Conservation (phyloP, 2,888 invertebrate species). For the Junonia oenone region DNA sequence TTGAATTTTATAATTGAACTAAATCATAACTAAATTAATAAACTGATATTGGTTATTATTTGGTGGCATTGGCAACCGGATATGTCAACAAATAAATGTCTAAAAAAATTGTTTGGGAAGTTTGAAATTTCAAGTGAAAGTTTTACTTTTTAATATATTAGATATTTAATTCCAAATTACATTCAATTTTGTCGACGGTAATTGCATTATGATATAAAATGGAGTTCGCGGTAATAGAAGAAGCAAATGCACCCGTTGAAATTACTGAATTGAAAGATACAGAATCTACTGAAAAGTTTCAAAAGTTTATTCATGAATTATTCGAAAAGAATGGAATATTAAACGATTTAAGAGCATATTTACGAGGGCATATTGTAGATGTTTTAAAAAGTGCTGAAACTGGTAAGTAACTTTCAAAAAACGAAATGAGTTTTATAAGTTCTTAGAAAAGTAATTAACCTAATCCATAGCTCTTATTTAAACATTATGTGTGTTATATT, state of each 20-base stretch:
- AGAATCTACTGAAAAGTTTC: conserved; percentile 73
- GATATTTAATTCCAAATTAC: too few relatives aligned
- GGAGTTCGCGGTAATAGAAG: conserved; percentile 37
- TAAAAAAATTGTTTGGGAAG: conserved; percentile 49
- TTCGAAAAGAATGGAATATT: conserved; percentile 82
- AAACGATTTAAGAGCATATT: conserved; percentile 77
- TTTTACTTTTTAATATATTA: conserved; percentile 32
- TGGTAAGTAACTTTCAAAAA: conserved; percentile 41
- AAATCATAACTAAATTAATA: too few relatives aligned
- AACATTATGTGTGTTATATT: too few relatives aligned
- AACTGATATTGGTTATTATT: conserved; percentile 1
- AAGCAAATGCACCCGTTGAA: conserved; percentile 23
- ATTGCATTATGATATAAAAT: conserved; percentile 34
- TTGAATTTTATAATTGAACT: too few relatives aligned
- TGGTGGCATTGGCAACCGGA: conserved; percentile 41
- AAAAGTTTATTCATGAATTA: conserved; percentile 75
- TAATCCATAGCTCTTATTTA: too few relatives aligned
- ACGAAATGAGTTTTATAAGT: too few relatives aligned
- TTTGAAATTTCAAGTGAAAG: conserved; percentile 58
- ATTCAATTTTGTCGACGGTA: conserved; percentile 7
- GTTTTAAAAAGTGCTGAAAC: conserved; percentile 72
- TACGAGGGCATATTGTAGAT: conserved; percentile 80
- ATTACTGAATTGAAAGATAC: conserved; percentile 33
- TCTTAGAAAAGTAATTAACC: too few relatives aligned
- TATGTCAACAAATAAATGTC: conserved; percentile 49